These are phyloP conservation scores for Sterrhoptilus dennistouni DNA, from an alignment of 2,113 vertebrate genomes.

Conservation along the genomic window DNA sequence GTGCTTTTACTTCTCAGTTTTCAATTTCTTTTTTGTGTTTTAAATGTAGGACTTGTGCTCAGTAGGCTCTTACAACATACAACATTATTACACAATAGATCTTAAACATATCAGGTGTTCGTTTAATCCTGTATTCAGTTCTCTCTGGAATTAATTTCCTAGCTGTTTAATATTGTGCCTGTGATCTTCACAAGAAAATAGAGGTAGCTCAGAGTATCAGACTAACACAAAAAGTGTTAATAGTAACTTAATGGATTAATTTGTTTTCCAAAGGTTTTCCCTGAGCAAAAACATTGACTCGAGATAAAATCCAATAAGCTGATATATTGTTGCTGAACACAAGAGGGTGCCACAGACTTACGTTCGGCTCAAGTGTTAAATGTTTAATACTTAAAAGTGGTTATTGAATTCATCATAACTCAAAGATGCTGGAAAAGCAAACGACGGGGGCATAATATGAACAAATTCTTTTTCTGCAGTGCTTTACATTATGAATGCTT, in stretches of 20 bases:
- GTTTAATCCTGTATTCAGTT: neutral
- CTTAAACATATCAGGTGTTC: neutral
- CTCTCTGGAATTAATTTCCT: neutral
- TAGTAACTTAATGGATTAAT: neutral
- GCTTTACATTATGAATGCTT: slow-evolving; percentile 18
- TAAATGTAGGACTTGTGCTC: neutral
- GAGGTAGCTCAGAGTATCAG: neutral
- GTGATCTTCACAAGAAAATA: neutral
- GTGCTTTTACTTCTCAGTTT: neutral
- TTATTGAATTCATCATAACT: neutral
- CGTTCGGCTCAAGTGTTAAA: neutral
- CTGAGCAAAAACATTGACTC: neutral
- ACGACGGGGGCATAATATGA: neutral
- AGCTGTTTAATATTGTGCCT: neutral
- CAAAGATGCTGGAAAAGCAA: neutral
- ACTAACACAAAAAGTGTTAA: neutral
- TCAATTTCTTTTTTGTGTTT: neutral
- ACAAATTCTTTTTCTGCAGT: neutral
- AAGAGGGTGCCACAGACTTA: slow-evolving; percentile 51
- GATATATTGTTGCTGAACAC: neutral
- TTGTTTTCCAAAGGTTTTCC: neutral
- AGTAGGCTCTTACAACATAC: neutral
- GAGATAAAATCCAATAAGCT: neutral
- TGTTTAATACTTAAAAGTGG: neutral
- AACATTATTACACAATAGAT: neutral